These are phyloP conservation scores for Enteromius radiatus DNA, from an alignment of 2,797 vertebrate species.

Conservation along the genomic window DNA sequence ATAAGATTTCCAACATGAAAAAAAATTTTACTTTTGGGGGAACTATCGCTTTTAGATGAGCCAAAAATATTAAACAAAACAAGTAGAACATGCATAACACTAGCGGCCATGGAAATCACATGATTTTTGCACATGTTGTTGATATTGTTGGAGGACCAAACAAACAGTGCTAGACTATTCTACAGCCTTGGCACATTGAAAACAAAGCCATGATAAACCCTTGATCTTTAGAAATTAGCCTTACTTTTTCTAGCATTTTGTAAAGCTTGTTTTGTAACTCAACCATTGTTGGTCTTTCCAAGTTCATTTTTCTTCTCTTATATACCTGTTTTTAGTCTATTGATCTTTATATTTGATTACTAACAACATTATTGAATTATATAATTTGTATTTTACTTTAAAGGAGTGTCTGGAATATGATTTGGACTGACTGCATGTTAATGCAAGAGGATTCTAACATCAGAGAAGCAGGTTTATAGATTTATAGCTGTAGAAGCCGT, in stretches of 20 bases:
- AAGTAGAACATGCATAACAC: not conserved
- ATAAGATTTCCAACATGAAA: not conserved
- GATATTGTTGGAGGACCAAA: not conserved
- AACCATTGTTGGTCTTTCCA: not conserved
- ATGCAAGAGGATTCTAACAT: not conserved
- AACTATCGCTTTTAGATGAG: not conserved
- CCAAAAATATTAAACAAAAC: not conserved
- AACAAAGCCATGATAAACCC: not conserved
- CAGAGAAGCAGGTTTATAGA: not conserved
- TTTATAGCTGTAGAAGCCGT: not conserved
- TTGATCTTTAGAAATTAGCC: not conserved
- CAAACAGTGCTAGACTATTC: not conserved
- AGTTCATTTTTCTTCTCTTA: not conserved
- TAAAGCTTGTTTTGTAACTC: not conserved
- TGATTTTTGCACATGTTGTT: not conserved
- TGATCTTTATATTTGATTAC: not conserved
- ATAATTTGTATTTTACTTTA: not conserved
- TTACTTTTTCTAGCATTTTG: not conserved
- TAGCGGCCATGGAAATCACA: not conserved
- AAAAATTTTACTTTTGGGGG: not conserved
- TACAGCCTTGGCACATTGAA: not conserved
- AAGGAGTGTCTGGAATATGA: not conserved
- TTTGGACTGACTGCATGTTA: not conserved
- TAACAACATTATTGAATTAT: not conserved
- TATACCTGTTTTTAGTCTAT: not conserved